phyloP scores from a whole-genome alignment of 2,888 invertebrate species.

The Lycaena phlaeas region DNA sequence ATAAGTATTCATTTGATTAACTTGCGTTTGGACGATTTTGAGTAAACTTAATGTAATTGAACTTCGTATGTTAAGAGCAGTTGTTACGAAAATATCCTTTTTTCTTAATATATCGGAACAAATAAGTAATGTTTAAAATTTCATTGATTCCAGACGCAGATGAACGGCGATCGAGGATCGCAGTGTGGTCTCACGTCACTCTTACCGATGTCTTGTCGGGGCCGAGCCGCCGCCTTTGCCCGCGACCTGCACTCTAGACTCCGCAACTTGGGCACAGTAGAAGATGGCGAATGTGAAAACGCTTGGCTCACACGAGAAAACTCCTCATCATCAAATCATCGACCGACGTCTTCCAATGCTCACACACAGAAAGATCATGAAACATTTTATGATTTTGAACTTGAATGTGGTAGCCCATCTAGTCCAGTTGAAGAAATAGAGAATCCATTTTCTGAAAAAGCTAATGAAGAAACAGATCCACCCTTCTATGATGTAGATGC shows the following conservation, averaged over 20 bases:
- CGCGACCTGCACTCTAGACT: conserved; percentile 82
- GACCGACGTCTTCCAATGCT: conserved; percentile 32
- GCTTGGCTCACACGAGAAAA: conserved; percentile 51
- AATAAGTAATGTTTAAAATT: too few species aligned
- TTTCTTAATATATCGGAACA: too few species aligned
- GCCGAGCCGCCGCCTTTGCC: conserved; percentile 86
- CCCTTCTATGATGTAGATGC: conserved; percentile 69
- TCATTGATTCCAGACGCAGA: conserved; percentile 61
- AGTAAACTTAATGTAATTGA: too few species aligned
- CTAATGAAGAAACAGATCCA: conserved; percentile 68
- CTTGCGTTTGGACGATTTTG: too few species aligned
- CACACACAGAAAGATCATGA: conserved; percentile 61
- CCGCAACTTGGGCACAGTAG: conserved; percentile 77
- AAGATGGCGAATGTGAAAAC: conserved; percentile 54
- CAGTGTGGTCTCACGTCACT: conserved; percentile 80
- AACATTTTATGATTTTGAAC: conserved; percentile 77
- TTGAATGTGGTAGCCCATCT: conserved; percentile 78
- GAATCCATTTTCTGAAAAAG: conserved; percentile 67
- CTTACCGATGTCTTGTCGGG: conserved; percentile 84
- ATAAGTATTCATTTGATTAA: too few species aligned
- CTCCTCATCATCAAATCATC: conserved; percentile 27
- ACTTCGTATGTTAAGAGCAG: too few species aligned
- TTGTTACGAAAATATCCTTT: too few species aligned
- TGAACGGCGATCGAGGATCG: conserved; percentile 67
- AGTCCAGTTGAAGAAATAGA: conserved; percentile 77